Evolutionary conservation across 2,888 invertebrate genomes (phyloP).

Genomic region (Macrosoma leucophasiata): DNA sequence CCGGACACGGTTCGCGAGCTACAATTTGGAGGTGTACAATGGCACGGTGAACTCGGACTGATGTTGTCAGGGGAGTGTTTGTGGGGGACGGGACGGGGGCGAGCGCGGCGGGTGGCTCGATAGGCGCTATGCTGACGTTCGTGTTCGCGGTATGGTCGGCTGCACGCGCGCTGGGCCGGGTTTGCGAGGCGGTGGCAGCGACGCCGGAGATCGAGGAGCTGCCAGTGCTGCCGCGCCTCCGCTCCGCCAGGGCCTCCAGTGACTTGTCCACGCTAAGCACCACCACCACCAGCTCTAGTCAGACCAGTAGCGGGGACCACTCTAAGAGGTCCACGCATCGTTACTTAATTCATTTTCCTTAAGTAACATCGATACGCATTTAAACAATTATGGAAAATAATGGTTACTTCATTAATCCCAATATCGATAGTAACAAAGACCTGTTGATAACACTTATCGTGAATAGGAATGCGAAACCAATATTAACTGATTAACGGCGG

Average conservation of each 20-base stretch:
- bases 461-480: no score
- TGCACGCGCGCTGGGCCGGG: conserved; percentile 75
- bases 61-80: conserved; percentile 44
- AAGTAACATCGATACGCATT: no score
- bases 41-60: conserved; percentile 41
- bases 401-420: no score
- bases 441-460: no score
- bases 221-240: conserved; percentile 61
- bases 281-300: conserved; percentile 68
- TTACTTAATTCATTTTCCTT: conserved; percentile 4
- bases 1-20: conserved; percentile 9
- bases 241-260: conserved; percentile 68
- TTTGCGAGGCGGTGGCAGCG: conserved; percentile 42
- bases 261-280: conserved; percentile 69
- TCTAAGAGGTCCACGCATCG: conserved; percentile 58
- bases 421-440: no score
- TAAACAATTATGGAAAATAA: no score
- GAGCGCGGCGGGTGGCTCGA: conserved; percentile 47
- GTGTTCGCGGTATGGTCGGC: conserved; percentile 79
- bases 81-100: conserved; percentile 48
- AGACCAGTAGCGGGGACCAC: conserved; percentile 60
- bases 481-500: no score
- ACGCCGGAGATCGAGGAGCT: conserved; percentile 59
- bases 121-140: conserved; percentile 75
- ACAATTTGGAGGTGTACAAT: conserved; percentile 21